Conservation (phyloP, 2,113 vertebrate genomes). For the Fregata magnificens region DNA sequence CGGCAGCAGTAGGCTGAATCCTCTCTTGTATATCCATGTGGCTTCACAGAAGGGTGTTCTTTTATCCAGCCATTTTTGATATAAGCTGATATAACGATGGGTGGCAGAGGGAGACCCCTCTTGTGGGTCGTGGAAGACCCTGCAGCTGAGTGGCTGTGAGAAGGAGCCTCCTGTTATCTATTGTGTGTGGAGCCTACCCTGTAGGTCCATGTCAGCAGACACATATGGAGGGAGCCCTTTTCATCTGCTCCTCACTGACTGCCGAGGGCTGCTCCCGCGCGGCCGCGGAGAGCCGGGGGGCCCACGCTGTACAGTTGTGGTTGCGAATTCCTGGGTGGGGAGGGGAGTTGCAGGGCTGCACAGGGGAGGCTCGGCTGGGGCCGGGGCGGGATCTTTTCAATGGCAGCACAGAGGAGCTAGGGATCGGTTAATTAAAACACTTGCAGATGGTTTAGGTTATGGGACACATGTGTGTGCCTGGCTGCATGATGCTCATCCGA, state of each 20-base stretch:
- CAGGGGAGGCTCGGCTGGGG: neutral
- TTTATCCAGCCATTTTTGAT: neutral
- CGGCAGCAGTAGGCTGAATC: neutral
- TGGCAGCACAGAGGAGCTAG: slow-evolving; percentile 1
- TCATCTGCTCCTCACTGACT: slow-evolving; percentile 15
- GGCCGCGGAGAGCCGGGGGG: neutral
- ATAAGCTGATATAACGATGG: neutral
- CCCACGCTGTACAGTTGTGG: slow-evolving; percentile 28
- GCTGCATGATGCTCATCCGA: slow-evolving; percentile 2
- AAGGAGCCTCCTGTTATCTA: slow-evolving; percentile 49
- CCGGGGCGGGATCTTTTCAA: slow-evolving; percentile 9
- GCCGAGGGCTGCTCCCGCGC: neutral
- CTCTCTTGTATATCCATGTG: neutral
- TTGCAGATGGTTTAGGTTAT: slow-evolving; percentile 58
- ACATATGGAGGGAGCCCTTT: slow-evolving; percentile 51
- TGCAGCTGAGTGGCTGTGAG: neutral
- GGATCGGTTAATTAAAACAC: neutral
- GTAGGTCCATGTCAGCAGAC: neutral
- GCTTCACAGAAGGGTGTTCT: neutral
- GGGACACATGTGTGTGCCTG: slow-evolving; percentile 30
- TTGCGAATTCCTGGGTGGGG: slow-evolving; percentile 38
- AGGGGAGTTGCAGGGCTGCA: slow-evolving; percentile 4
- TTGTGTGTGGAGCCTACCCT: slow-evolving; percentile 35
- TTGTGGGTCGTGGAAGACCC: too few relatives aligned
- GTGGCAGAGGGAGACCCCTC: too few relatives aligned